These are phyloP conservation scores for Mimachlamys varia DNA, from an alignment of 2,888 invertebrate genomes.

Conservation along the genomic window DNA sequence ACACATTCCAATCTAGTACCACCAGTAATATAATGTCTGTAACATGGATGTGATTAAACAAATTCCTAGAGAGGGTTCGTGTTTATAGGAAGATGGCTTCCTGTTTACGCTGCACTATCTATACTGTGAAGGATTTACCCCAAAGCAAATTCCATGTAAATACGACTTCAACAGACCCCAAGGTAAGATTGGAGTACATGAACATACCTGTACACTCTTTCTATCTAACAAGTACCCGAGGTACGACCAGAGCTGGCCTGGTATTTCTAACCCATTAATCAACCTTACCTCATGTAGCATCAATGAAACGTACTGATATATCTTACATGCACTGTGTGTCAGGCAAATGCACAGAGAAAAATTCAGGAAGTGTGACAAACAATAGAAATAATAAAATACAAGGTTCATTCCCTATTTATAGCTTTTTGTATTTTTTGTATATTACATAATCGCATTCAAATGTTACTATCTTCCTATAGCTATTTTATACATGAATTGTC, in stretches of 20 bases:
- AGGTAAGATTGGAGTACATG: background rate
- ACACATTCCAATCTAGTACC: background rate
- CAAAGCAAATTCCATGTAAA: background rate
- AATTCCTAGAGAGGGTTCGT: background rate
- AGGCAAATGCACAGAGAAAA: no score
- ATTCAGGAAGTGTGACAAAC: no score
- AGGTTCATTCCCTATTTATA: no score
- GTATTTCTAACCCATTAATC: background rate
- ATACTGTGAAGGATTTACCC: slow-evolving; percentile 10
- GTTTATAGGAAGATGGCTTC: background rate
- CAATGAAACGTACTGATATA: no score
- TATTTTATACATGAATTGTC: no score
- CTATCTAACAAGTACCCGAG: background rate
- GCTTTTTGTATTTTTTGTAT: no score
- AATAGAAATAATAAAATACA: no score
- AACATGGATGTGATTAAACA: background rate
- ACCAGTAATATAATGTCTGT: background rate
- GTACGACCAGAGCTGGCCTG: background rate
- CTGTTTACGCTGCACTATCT: background rate
- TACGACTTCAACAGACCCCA: background rate
- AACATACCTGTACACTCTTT: background rate
- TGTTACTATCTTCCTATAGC: no score
- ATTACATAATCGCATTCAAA: no score
- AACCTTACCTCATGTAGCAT: background rate
- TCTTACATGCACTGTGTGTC: no score